Conservation (phyloP, 2,113 vertebrate species). For the Heptranchias perlo region DNA sequence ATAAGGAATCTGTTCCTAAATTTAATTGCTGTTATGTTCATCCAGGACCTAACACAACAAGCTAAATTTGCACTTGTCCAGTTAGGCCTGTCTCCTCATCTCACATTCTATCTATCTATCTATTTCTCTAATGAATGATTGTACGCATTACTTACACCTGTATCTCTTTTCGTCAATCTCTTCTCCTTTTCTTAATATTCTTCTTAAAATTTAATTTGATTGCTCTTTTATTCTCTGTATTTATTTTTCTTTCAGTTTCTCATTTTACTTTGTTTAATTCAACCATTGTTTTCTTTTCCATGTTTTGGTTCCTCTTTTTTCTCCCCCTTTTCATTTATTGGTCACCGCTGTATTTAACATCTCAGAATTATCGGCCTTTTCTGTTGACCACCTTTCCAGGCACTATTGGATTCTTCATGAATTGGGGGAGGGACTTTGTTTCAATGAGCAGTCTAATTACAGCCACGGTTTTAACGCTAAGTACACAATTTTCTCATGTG, state of each 20-base stretch:
- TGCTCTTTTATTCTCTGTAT: neutral
- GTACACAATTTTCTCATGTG: neutral
- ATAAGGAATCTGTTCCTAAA: neutral
- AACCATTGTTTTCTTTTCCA: neutral
- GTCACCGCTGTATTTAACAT: neutral
- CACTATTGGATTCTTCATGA: neutral
- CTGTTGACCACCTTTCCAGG: neutral
- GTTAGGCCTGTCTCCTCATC: neutral
- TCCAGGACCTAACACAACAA: too few relatives aligned
- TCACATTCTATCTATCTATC: neutral
- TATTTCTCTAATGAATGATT: neutral
- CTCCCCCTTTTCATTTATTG: neutral
- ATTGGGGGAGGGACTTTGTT: neutral
- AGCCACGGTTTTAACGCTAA: neutral
- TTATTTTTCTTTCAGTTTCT: neutral
- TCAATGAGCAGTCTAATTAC: neutral
- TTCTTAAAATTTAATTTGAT: neutral
- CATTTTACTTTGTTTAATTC: neutral
- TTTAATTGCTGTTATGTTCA: neutral
- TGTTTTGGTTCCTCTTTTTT: neutral
- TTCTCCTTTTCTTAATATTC: neutral
- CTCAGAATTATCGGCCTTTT: neutral
- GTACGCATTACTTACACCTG: neutral
- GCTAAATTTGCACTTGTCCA: too few relatives aligned
- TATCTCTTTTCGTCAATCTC: neutral